Conservation (phyloP, 2,113 vertebrate genomes). For the Aramus guarauna region DNA sequence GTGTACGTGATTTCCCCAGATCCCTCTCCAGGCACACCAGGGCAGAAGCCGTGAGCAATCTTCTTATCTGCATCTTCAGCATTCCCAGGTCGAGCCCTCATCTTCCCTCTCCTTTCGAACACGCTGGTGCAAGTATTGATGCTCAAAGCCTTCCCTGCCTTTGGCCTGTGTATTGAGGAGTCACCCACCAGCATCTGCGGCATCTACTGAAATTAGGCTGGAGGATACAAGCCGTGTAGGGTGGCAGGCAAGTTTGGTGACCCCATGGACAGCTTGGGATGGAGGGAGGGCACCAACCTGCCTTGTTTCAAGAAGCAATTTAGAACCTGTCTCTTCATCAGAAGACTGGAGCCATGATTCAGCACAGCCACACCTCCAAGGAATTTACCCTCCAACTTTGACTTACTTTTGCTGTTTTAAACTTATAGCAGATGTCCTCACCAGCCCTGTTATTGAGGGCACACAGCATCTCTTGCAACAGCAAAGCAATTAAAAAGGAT, state of each 20-base stretch:
- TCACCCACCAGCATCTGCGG: neutral
- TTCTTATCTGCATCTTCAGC: neutral
- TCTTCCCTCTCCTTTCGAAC: neutral
- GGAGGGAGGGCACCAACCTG: neutral
- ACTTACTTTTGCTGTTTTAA: constrained; percentile 61
- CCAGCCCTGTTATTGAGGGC: constrained; percentile 38
- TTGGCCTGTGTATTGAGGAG: neutral
- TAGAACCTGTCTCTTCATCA: neutral
- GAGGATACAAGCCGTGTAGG: neutral
- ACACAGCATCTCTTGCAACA: constrained; percentile 25
- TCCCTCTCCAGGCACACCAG: neutral
- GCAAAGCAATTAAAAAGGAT: constrained; percentile 59
- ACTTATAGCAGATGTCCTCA: constrained; percentile 16
- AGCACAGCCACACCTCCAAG: constrained; percentile 33
- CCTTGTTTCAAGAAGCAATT: neutral
- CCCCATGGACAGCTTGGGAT: neutral
- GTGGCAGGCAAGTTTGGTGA: neutral
- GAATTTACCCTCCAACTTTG: constrained; percentile 45
- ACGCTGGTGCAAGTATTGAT: accelerated
- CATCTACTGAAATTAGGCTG: neutral
- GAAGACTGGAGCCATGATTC: constrained; percentile 17
- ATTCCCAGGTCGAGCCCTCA: neutral
- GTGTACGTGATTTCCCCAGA: neutral
- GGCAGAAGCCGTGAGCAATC: neutral
- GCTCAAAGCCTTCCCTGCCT: neutral